phyloP scores from a whole-genome alignment of 2,888 invertebrate genomes.

The Phortica magna region DNA sequence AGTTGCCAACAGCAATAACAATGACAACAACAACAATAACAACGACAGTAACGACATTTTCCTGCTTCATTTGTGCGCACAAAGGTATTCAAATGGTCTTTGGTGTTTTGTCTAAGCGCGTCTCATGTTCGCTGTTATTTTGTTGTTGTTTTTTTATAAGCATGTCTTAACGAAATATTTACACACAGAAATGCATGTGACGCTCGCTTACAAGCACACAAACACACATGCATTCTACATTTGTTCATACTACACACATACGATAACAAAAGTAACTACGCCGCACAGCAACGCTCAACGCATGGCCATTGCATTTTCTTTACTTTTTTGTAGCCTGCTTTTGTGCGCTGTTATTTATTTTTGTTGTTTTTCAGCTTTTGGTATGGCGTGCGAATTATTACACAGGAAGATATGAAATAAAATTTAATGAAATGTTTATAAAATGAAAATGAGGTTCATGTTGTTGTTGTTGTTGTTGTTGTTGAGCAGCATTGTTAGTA shows the following conservation, averaged over 20 bases:
- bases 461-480: conserved; percentile 17
- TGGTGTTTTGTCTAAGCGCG: conserved; percentile 41
- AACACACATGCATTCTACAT: not conserved
- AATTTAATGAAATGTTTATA: conserved; percentile 72
- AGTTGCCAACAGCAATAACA: not conserved
- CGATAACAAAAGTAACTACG: conserved; percentile 21
- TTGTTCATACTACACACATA: not conserved
- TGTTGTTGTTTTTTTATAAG: conserved; percentile 39
- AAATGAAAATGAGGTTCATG: conserved; percentile 63
- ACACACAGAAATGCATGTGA: conserved; percentile 3
- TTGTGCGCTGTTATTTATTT: not conserved
- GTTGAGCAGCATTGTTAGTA: not conserved
- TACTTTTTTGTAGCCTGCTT: not conserved
- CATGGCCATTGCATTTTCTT: conserved; percentile 11
- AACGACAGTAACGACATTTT: conserved; percentile 46
- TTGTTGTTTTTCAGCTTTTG: conserved; percentile 38
- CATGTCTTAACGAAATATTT: conserved; percentile 50
- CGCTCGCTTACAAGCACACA: not conserved
- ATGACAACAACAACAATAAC: not conserved
- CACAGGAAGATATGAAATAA: conserved; percentile 72
- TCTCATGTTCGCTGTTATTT: conserved; percentile 44
- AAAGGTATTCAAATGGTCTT: conserved; percentile 34
- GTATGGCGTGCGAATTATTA: conserved; percentile 71
- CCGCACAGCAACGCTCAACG: conserved; percentile 21
- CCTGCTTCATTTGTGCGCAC: conserved; percentile 31